Base-by-base conservation (phyloP, 2,888 invertebrate species). In the Notodonta ziczac region DNA sequence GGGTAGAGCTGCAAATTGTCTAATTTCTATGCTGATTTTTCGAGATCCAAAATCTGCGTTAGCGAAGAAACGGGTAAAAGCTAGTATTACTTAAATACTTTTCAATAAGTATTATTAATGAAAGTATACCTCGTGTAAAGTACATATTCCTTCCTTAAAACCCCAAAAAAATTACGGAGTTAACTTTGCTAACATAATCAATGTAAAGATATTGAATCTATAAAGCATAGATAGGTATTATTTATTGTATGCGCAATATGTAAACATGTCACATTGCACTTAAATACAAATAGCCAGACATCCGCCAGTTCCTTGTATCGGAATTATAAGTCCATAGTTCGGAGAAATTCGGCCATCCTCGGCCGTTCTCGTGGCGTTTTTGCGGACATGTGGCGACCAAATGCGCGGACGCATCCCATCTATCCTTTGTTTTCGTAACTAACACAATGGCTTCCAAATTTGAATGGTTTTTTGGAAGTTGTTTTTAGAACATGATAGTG, bases 371-470 rank as follows among this genome's bases (percentile, higher is more conserved):
- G 74, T 70, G 60, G 62, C 72, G 72, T 85, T 90, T 87, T 87
- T 85, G 84, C 83, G 72, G 79, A 81, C 91, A 91, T 87, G 75
- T 91, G 91, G 84, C 81, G 67, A 73, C 85, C 90, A 90, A 86
- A 89, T 90, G 91, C 77, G 79, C 73, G 66, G 67, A 78, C 81
- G 81, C 84, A 82, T 85, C 83, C 80, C 76, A 66, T 71, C 70
- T 63, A 65, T 60, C 67, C 57, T 77, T 78, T 74, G 64, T 79
- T 72, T 76, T 66, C 57, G 66, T 59, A 65, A 65, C 62, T 39
- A 56, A 61, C 58, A 69, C 82, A 84, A 85, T 80, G 74, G 74
- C 75, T 76, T 61, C 76, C 73, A 74, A 78, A 80, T 79, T 82
- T 39, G 77, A 81, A 81, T 82, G 74, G 73, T 65, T 73, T 79